These are phyloP conservation scores for Tautogolabrus adspersus DNA, from an alignment of 2,113 vertebrate genomes.

Conservation along the genomic window DNA sequence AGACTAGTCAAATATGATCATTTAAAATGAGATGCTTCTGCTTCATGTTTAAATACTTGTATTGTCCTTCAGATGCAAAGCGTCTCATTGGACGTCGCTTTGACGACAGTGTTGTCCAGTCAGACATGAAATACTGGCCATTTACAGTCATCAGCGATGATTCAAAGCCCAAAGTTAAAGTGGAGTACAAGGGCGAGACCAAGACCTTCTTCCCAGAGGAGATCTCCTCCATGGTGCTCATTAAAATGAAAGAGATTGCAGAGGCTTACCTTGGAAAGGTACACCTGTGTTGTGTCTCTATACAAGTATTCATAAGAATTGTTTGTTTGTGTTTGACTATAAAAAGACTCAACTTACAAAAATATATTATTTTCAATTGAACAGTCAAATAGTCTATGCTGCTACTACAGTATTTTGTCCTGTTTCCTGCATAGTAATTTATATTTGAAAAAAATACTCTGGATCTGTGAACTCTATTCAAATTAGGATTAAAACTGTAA, in stretches of 20 bases:
- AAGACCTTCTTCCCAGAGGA: slow-evolving; percentile 84
- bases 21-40: not conserved
- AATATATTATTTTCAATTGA: no score
- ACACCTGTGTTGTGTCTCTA: not conserved
- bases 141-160: slow-evolving; percentile 80
- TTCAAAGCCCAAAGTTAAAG: slow-evolving; percentile 81
- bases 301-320: no score
- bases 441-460: no score
- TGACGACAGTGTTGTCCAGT: slow-evolving; percentile 81
- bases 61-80: slow-evolving; percentile 78
- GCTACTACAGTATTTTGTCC: no score
- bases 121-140: slow-evolving; percentile 86
- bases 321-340: not conserved
- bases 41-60: not conserved
- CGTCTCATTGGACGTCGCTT: slow-evolving; percentile 84
- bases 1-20: not conserved
- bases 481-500: no score
- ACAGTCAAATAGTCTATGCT: no score
- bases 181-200: slow-evolving; percentile 84
- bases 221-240: slow-evolving; percentile 85
- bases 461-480: no score
- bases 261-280: slow-evolving; percentile 86
- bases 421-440: no score
- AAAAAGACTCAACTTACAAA: no score
- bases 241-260: slow-evolving; percentile 85